Conservation (phyloP, 2,888 invertebrate species). For the Standfussiana lucernea region DNA sequence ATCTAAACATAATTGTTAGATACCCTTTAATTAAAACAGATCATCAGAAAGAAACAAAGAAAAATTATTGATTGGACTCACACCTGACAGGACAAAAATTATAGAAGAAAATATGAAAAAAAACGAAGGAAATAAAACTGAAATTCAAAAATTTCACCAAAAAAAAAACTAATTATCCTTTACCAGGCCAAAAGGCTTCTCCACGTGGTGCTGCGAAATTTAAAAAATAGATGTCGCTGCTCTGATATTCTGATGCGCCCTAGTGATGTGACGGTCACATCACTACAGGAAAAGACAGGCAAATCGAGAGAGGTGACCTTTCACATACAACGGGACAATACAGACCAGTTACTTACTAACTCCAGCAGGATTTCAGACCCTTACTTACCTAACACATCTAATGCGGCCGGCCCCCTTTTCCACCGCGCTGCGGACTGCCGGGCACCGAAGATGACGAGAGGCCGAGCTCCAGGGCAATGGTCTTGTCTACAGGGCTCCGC, state of each 20-base stretch:
- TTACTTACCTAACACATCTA: slow-evolving; percentile 68
- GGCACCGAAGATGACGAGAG: slow-evolving; percentile 80
- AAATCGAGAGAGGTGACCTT: neutral
- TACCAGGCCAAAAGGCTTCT: neutral
- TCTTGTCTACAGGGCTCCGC: slow-evolving; percentile 77
- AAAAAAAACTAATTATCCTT: too few species aligned
- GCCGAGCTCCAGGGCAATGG: slow-evolving; percentile 71
- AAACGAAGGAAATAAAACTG: neutral
- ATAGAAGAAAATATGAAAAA: too few species aligned
- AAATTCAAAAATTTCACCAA: neutral
- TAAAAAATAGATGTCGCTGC: neutral
- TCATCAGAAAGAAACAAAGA: too few species aligned
- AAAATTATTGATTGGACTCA: too few species aligned
- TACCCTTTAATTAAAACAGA: too few species aligned
- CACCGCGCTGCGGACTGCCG: slow-evolving; percentile 84
- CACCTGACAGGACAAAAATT: too few species aligned
- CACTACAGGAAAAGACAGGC: neutral
- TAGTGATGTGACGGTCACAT: neutral
- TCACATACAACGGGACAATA: neutral
- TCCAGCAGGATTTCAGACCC: neutral
- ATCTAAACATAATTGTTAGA: too few species aligned
- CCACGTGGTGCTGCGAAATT: neutral
- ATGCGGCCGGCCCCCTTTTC: slow-evolving; percentile 85
- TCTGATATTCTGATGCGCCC: neutral
- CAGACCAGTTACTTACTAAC: neutral